Base-by-base conservation (phyloP, 2,113 vertebrate genomes). In the Craseonycteris thonglongyai region DNA sequence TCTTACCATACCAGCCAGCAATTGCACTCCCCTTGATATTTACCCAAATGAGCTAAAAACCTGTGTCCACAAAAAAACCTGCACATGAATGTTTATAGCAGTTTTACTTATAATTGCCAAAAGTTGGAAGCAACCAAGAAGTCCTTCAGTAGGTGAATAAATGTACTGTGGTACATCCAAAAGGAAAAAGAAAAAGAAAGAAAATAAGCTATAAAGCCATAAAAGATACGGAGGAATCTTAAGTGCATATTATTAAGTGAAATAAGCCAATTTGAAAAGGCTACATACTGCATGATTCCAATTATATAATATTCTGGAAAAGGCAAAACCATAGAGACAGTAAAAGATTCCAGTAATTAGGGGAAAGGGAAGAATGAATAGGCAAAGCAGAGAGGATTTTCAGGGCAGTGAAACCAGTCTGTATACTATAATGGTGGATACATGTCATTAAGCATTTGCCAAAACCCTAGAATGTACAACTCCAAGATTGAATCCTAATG, bases 41-140 rank as follows among this genome's bases (percentile, higher is more conserved):
- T 63, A 88, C 18, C 68, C 69, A 95, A 58, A 83, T 83, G 19
- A 91, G n/a, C n/a, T 81, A 22, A 81, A 84, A 95, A 59, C 6
- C 24, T 86, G 24, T 63, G 7, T 71, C 63, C 24, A 95, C 56
- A 92, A 35, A 74, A 91, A 66, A n/a, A 66, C 7, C 22, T 79
- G 4, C 86, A 88, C 33, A 24, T 26, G 85, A 93, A 90, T 79
- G 30, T 74, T 93, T 84, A 63, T 24, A 72, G 45, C 49, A 83
- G 35, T 26, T 94, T 93, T 83, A 88, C 59, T 89, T 30, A 16
- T 66, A 86, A 87, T 13, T 94, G n/a, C 21, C 35, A 82, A 88
- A 90, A 94, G 69, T 61, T 93, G 42, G 45, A 93, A 87, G 56
- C 69, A 87, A 90, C 26, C 40, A 87, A 89, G 49, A 87, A 18